Evolutionary conservation across 1,140 invertebrate genomes (phyloP), one percentile per base, ranked within the genome.

Genomic region (Dinoponera quadriceps): DNA sequence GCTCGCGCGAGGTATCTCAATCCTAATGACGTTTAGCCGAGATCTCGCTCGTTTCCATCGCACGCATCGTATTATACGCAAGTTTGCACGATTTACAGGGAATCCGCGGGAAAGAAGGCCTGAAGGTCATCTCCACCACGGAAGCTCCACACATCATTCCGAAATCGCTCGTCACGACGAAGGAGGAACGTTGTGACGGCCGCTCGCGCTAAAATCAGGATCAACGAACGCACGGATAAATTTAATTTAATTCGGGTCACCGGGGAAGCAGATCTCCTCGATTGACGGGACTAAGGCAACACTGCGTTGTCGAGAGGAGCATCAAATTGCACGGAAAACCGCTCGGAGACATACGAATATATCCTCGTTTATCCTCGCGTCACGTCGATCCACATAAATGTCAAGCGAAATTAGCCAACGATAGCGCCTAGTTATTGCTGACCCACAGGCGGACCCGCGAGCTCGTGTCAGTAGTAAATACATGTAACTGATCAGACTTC

Each of bases 381-480:
- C 74, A 77, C n/a, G 22, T 65, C 49, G 55, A 84, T 72, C 63
- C 13, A 3, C 4, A 48, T 59, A 57, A 59, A 49, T 14, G 54
- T 62, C 68, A 68, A 77, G 3, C 11, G 49, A 51, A 62, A 81
- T 81, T 59, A 81, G 57, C 18, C 59, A 55, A 69, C 71, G 48
- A 78, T 83, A 59, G 0, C 18, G 38, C 18, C 3, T 9, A 3
- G 54, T 38, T n/a, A 20, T 65, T 59, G 49, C 48, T 60, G 74
- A 72, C 22, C 25, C 51, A 72, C 55, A 38, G 33, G 51, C 38
- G 7, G 44, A 63, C 14, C 25, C 5, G 22, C 49, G 54, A 27
- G 20, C 60, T 16, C 54, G 83, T 66, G 48, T 74, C 83, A 82
- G 85, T 86, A 62, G 85, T 85, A 68, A 27, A 55, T 44, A 57